Conservation (phyloP, 1,140 invertebrate genomes). For the Meteorus sp. region DNA sequence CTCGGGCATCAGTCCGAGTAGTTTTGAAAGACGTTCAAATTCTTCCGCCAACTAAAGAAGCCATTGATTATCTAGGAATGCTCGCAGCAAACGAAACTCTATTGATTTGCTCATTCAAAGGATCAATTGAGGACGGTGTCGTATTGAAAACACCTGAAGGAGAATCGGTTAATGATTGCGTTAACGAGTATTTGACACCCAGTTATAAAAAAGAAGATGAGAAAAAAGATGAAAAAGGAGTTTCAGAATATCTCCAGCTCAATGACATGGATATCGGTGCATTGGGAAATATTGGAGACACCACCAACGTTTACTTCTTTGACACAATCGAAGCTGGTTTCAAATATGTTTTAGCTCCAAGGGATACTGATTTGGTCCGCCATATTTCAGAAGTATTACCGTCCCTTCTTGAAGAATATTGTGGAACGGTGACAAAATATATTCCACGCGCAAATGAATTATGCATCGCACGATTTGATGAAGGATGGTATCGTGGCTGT, state of each 20-base stretch:
- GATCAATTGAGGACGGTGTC: conserved; percentile 38
- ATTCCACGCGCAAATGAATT: conserved; percentile 49
- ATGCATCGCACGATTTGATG: conserved; percentile 43
- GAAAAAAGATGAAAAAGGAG: conserved; percentile 28
- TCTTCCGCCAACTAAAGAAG: conserved; percentile 39
- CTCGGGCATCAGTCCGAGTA: conserved; percentile 32
- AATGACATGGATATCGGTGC: conserved; percentile 28
- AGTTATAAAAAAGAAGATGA: conserved; percentile 29
- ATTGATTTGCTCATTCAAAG: conserved; percentile 35
- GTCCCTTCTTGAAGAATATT: conserved; percentile 38
- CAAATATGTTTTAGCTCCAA: conserved; percentile 30
- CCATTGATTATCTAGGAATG: conserved; percentile 33
- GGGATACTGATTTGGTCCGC: conserved; percentile 34
- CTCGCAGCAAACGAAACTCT: conserved; percentile 33
- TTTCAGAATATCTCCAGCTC: conserved; percentile 30
- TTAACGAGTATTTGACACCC: conserved; percentile 40
- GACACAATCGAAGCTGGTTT: conserved; percentile 17
- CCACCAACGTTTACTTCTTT: conserved; percentile 28
- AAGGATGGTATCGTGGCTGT: conserved; percentile 41
- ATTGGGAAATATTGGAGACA: conserved; percentile 44
- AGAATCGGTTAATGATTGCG: conserved; percentile 40
- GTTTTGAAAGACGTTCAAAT: conserved; percentile 41
- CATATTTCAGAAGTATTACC: conserved; percentile 39
- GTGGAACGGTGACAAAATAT: conserved; percentile 34
- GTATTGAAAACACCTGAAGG: conserved; percentile 31